Percentiles rank a stretch among this genome's conserved stretches.
phyloP scores from a whole-genome alignment of 1,140 invertebrate genomes.

The Calephelis virginiensis region DNA sequence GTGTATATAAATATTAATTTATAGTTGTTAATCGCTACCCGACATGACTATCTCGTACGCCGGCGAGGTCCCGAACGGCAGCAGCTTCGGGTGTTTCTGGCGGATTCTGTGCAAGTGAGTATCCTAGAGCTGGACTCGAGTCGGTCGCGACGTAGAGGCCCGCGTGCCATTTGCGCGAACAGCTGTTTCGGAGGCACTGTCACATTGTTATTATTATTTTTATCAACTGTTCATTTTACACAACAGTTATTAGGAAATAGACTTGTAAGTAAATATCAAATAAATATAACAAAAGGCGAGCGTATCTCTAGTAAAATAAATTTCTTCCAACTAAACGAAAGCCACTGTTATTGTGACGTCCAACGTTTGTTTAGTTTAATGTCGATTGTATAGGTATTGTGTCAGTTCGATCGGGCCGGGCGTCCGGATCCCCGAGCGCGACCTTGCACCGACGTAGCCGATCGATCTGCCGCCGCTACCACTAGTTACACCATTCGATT shows the following conservation, averaged over 20 bases:
- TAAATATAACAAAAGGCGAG: too few species aligned
- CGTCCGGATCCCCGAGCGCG: neutral
- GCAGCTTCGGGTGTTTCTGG: constrained; percentile 94
- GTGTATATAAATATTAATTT: constrained; percentile 71
- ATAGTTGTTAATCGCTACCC: constrained; percentile 53
- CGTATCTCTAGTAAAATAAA: too few species aligned
- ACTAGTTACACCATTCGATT: neutral
- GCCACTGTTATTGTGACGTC: constrained; percentile 3
- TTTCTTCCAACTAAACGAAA: neutral
- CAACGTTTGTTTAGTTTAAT: constrained; percentile 1
- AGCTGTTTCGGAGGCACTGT: constrained; percentile 42
- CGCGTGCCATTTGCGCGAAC: constrained; percentile 39
- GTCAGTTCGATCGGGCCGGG: neutral
- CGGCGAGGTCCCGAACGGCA: constrained; percentile 92
- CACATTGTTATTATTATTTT: too few species aligned
- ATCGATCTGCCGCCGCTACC: constrained; percentile 1
- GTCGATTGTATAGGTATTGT: neutral
- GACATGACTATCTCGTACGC: constrained; percentile 92
- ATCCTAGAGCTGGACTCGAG: constrained; percentile 19
- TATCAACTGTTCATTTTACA: neutral
- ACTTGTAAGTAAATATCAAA: too few species aligned
- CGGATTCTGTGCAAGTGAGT: constrained; percentile 91
- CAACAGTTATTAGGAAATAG: neutral
- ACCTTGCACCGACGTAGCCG: neutral
- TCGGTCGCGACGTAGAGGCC: constrained; percentile 25